Conservation (phyloP, 2,113 vertebrate genomes). For the Charina bottae region DNA sequence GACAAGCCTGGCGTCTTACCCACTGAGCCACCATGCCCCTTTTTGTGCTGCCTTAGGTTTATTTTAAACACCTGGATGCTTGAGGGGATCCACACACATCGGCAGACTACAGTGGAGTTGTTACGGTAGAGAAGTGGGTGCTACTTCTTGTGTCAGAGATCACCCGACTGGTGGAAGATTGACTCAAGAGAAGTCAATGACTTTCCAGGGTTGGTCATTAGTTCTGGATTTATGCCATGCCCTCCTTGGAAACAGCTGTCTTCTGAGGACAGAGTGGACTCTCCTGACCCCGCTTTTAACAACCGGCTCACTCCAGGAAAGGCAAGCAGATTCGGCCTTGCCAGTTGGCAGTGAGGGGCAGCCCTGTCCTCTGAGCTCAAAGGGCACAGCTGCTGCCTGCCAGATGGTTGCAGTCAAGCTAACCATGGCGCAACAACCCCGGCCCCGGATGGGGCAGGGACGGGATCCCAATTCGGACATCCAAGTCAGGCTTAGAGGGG, state of each 20-base stretch:
- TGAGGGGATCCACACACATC: not conserved
- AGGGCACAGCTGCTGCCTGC: not conserved
- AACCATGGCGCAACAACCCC: not conserved
- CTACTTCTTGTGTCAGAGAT: not conserved
- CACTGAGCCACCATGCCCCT: too few species aligned
- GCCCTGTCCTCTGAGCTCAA: not conserved
- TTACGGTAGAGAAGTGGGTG: not conserved
- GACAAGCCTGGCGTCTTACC: too few species aligned
- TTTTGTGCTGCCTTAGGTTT: not conserved
- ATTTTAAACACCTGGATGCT: not conserved
- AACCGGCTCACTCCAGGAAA: not conserved
- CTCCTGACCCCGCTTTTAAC: constrained; percentile 3
- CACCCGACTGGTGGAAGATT: not conserved
- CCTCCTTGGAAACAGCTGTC: not conserved
- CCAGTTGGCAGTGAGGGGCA: not conserved
- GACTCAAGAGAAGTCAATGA: not conserved
- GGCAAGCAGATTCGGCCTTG: not conserved
- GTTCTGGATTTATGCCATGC: not conserved
- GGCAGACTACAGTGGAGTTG: not conserved
- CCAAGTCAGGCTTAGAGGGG: not conserved
- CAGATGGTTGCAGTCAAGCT: not conserved
- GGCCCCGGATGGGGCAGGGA: not conserved
- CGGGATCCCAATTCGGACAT: not conserved
- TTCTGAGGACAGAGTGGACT: not conserved
- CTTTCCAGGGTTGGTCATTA: not conserved